Evolutionary conservation across 2,113 vertebrate species (phyloP).

Genomic region (Prionailurus viverrinus): DNA sequence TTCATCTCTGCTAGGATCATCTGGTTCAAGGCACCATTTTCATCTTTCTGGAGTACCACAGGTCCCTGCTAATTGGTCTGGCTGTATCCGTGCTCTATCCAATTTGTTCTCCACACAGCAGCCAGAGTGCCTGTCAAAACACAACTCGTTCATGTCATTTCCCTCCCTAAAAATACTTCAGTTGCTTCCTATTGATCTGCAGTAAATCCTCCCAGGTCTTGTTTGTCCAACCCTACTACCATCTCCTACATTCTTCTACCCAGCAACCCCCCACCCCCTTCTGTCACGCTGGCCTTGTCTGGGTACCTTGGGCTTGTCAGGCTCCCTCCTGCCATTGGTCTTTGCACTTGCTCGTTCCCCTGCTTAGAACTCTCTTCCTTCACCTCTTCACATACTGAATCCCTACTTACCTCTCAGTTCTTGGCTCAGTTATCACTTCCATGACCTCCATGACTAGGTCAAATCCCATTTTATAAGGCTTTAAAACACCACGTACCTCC

Average conservation of each 20-base stretch:
- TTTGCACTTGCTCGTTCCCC: not conserved
- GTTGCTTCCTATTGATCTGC: not conserved
- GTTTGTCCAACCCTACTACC: not conserved
- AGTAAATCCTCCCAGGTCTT: not conserved
- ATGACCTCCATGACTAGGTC: not conserved
- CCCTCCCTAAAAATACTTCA: slow-evolving; percentile 6
- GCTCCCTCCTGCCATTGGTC: not conserved
- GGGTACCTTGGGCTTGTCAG: not conserved
- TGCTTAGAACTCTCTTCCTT: not conserved
- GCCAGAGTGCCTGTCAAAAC: not conserved
- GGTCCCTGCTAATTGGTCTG: not conserved
- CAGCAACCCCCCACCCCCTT: not conserved
- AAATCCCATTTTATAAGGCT: not conserved
- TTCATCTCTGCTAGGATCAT: not conserved
- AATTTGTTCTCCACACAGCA: not conserved
- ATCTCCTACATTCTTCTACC: not conserved
- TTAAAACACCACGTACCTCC: not conserved
- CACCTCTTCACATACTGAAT: not conserved
- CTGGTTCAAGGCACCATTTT: not conserved
- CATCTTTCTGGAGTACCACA: not conserved
- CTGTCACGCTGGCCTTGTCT: not conserved
- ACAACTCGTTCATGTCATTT: not conserved
- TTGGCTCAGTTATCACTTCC: not conserved
- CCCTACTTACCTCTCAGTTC: not conserved
- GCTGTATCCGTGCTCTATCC: not conserved